Base-by-base conservation (phyloP, 2,113 vertebrate genomes). In the Micronycteris hirsuta region DNA sequence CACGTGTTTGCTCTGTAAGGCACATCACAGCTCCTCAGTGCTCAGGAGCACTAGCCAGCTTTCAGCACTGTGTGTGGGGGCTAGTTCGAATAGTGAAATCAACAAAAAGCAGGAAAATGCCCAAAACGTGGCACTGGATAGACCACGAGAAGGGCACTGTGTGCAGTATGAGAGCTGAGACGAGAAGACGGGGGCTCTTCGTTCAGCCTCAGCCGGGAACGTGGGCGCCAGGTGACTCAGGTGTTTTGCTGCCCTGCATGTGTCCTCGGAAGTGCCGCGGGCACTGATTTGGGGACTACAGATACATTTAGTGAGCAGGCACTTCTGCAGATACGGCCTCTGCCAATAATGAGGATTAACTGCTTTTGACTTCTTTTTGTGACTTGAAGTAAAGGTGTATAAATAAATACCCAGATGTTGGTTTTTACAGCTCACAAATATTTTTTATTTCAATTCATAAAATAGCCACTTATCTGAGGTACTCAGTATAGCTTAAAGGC, bases 401-500 rank as follows among this genome's bases (percentile, higher is more conserved):
- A 91, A 74, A n/a, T 90, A 91, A 86, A 36, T 86, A 43, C 22
- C 9, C n/a, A 58, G 58, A 15, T 70, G 7, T 56, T 88, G 19
- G n/a, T 74, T 45, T 74, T 83, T 22, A 41, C 24, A 54, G 77
- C 73, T 85, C n/a, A 33, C 31, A 78, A 0, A 80, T 43, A 47
- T 15, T 45, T 93, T 94, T 93, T 76, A 65, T 73, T 83, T 84
- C 14, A 61, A 52, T 71, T 38, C 45, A 45, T 63, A 36, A 80
- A 56, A 54, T 17, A 63, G 56, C 0, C 43, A 20, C 33, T 76
- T 80, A 49, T 38, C n/a, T 74, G 56, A 90, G 47, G 33, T 28
- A 16, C 33, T 80, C 20, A 87, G 19, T 56, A 76, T 63, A 84
- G 15, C 31, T 90, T 61, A 47, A 56, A 77, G 86, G 70, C 36